Evolutionary conservation across 2,888 invertebrate genomes (phyloP), one percentile per base, ranked within the genome.

Genomic region (Arrhopalites spinosus): DNA sequence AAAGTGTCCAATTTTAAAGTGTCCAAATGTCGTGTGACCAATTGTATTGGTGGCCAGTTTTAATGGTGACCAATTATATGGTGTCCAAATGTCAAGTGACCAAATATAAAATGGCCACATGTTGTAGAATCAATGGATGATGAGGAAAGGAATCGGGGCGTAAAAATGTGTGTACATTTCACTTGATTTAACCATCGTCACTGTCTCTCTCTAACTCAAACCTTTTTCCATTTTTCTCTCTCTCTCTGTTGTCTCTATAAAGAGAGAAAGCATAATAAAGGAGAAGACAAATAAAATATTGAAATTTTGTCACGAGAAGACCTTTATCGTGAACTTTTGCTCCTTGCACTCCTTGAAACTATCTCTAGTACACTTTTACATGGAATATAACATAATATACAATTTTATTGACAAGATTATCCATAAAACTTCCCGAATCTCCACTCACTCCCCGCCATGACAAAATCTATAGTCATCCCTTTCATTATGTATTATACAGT

Each of bases 91-190:
- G n/a, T n/a, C n/a, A n/a, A n/a, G n/a, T n/a, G n/a, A n/a, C n/a
- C n/a, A n/a, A n/a, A n/a, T n/a, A n/a, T n/a, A n/a, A n/a, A n/a
- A n/a, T n/a, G n/a, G n/a, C n/a, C n/a, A n/a, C n/a, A n/a, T n/a
- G n/a, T n/a, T n/a, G 43, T 23, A 50, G 30, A 64, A 29, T 27
- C 45, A 73, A 66, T 66, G 45, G 27, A 74, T n/a, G 74, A 74
- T 67, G 74, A 56, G 53, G 23, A 56, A 68, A 53, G 74, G 68
- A 74, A 74, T 74, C 74, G 74, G 74, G 36, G 74, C 74, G 67
- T 66, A 56, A 74, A 50, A 11, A 63, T 43, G 53, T 70, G 70
- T 69, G 69, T 64, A 20, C 71, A 61, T 72, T 72, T 72, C 71
- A 72, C 63, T 72, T 72, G 56, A 72, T 43, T 11, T 56, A 56